Base-by-base conservation (phyloP, 2,113 vertebrate genomes). In the Circaetus cinerascens region DNA sequence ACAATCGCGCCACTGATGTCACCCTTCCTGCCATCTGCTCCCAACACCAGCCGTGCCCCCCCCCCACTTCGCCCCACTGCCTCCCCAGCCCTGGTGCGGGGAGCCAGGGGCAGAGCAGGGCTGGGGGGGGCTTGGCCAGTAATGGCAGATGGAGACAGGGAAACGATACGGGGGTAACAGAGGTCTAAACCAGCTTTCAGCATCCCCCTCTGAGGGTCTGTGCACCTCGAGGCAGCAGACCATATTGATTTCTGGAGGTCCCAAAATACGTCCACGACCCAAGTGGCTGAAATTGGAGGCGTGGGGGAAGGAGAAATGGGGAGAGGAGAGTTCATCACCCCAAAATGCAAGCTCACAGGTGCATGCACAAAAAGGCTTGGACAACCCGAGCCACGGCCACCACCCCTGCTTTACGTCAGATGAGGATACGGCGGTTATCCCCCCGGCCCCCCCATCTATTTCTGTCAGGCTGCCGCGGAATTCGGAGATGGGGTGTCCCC, bases 21-120 rank as follows among this genome's bases (percentile, higher is more conserved):
- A 97, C 97, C 95, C 97, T 97, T 98, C 97, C 97, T 97, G 97
- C 97, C 97, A 98, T 97, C 97, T 97, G 97, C 96, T 96, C 86
- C 87, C 91, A 89, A 87, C 69, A 6, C 91, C 84, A 92, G 87
- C 93, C 41, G 10, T 93, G 84, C 74, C 92, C 40, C 74, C 45
- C 72, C 57, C 20, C 40, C 3, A 5, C 30, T 59, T 66, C 5
- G 2, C 38, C 64, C 69, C 38, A 27, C 30, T 3, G 11, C 38
- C 43, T 72, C 51, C 51, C 64, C 69, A 32, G 77, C 81, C 29
- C 68, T 4, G 3, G 32, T 30, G 68, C 3, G 20, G 20, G 46
- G 53, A 81, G 64, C 57, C 67, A 25, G 57, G 32, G 63, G 53
- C 78, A 88, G 20, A 32, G 63, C 41, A 30, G 43, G 56, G 57